These are phyloP conservation scores for Archivesica marissinica DNA, from an alignment of 1,140 invertebrate genomes.

Conservation along the genomic window DNA sequence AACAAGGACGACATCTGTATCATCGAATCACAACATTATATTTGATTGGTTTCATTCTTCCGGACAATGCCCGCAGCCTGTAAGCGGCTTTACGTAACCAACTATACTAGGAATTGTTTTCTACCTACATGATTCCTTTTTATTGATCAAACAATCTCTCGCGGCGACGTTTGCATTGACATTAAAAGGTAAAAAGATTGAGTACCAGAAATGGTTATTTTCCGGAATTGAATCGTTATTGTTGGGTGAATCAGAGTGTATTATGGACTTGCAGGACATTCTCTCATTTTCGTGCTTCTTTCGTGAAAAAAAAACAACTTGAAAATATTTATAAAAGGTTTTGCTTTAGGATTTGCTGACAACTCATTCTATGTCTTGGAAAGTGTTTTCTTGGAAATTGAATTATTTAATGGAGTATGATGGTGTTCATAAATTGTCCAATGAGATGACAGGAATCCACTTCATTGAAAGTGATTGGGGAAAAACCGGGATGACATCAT, in stretches of 20 bases:
- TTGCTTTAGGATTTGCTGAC: no score
- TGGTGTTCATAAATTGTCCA: no score
- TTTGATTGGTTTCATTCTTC: constrained; percentile 5
- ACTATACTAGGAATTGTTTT: not conserved
- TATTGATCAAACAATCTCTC: constrained; percentile 23
- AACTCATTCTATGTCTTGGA: no score
- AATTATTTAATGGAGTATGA: no score
- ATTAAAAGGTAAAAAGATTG: constrained; percentile 39
- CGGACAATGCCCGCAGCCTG: not conserved
- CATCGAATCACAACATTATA: not conserved
- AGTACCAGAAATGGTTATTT: constrained; percentile 31
- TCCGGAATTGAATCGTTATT: constrained; percentile 3
- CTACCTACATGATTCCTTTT: not conserved
- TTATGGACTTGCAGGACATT: not conserved
- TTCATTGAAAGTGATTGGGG: no score
- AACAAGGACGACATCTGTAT: not conserved
- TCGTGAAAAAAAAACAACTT: no score
- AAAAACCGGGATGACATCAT: no score
- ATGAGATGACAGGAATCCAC: no score
- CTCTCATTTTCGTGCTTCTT: not conserved
- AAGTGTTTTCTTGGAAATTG: no score
- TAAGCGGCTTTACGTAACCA: not conserved
- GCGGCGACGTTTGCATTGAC: not conserved
- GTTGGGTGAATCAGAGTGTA: not conserved
- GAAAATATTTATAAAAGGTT: no score